These are phyloP conservation scores for Eudasyphora cyanicolor DNA, from an alignment of 2,888 invertebrate species.

Conservation along the genomic window DNA sequence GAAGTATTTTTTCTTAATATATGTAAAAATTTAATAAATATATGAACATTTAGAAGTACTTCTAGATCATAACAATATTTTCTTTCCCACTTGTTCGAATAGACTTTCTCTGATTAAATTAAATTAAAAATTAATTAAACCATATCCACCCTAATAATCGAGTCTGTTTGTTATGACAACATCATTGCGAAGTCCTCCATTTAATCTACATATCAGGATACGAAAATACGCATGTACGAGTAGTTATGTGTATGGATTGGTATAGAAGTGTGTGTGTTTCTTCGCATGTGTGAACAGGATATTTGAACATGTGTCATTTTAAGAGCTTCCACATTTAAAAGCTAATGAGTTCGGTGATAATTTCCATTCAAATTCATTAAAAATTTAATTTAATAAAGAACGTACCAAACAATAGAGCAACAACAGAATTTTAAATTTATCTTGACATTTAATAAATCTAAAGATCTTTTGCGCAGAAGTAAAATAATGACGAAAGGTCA, in stretches of 20 bases:
- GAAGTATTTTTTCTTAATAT: too few relatives aligned
- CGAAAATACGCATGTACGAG: background rate
- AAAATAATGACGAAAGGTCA: background rate
- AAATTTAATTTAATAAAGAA: conserved; percentile 14
- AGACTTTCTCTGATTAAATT: too few relatives aligned
- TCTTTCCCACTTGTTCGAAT: too few relatives aligned
- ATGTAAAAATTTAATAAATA: too few relatives aligned
- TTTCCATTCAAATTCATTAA: conserved; percentile 26
- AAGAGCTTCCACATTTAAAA: conserved; percentile 12
- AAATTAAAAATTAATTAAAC: too few relatives aligned
- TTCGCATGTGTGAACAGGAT: background rate
- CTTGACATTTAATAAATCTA: background rate
- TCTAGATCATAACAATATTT: too few relatives aligned
- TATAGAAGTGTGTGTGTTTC: background rate
- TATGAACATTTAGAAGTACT: too few relatives aligned
- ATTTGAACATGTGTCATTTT: background rate
- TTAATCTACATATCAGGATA: too few relatives aligned
- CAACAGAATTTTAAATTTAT: background rate
- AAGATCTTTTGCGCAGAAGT: background rate
- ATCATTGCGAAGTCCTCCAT: background rate
- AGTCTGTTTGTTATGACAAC: conserved; percentile 35
- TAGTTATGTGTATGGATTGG: background rate
- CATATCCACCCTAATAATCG: too few relatives aligned
- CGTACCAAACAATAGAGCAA: background rate
- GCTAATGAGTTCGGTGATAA: conserved; percentile 23